Evolutionary conservation across 2,797 vertebrate genomes (phyloP), one percentile per base, ranked within the genome.

Genomic region (Okamejei kenojei): DNA sequence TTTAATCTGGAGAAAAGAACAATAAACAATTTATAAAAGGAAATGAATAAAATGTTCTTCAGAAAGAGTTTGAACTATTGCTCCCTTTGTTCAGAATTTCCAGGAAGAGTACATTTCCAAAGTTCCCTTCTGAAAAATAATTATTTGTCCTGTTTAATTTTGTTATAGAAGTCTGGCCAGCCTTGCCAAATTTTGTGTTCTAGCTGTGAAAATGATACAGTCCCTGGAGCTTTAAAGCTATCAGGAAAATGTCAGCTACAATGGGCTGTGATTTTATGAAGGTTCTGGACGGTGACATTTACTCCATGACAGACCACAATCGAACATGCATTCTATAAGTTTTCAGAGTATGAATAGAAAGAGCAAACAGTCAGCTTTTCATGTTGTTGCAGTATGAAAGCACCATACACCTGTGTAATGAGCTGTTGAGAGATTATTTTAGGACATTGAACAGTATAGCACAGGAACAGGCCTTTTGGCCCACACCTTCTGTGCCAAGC

Each of bases 261-360:
- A 35, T 35, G 45, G 38, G 73, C 65, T 54, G 26, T 58, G 88
- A 68, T 29, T 91, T 91, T 11, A 74, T 35, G 45, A 26, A 26
- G 71, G 38, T 74, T 73, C 90, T 76, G 38, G 76, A 92, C 74
- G 38, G 90, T 92, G 90, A 73, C 71, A 92, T 92, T 92, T 92
- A 71, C 84, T 21, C 68, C 45, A 54, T 76, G 45, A 76, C 71
- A 76, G 35, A 23, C 90, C 35, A 26, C 90, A 45, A 26, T 15
- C 19, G 38, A 38, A 58, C 23, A 76, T 10, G 76, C 1, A 58
- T 29, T 38, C 7, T 54, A 15, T 58, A 54, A 23, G 58, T 76
- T 68, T 65, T n/a, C 2, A 54, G 23, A 1, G 68, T 29, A 54
- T 92, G 71, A 38, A 92, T 58, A 38, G 38, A 26, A 76, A 54